A percentile compares a stretch with the other conserved stretches of the same genome.
Conservation (phyloP, 2,888 invertebrate genomes). For the Taphrorychus bicolor region DNA sequence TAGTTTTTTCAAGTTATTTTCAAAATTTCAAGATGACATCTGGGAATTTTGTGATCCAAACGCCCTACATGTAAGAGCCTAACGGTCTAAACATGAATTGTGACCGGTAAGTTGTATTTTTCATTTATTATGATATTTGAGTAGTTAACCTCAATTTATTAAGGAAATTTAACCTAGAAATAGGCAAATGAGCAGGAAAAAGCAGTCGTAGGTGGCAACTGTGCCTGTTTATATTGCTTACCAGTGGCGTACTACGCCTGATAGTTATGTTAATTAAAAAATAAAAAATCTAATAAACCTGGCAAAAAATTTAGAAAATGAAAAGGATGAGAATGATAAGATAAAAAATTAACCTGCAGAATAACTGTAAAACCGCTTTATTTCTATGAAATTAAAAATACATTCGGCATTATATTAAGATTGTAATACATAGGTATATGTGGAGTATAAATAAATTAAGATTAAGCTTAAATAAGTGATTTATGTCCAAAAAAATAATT, state of each 20-base stretch:
- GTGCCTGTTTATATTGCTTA: conserved; percentile 6
- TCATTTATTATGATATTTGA: neutral
- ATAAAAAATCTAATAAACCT: too few relatives aligned
- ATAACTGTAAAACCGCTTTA: too few relatives aligned
- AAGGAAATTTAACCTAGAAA: conserved; percentile 16
- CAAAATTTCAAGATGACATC: neutral
- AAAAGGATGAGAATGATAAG: too few relatives aligned
- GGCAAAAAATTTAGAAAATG: too few relatives aligned
- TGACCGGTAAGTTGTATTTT: too few relatives aligned
- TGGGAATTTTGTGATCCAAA: neutral
- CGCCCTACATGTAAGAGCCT: neutral
- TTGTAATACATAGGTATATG: too few relatives aligned
- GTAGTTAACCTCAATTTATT: conserved; percentile 12
- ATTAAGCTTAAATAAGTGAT: neutral
- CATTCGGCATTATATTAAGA: neutral
- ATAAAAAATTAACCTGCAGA: too few relatives aligned
- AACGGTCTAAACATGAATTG: too few relatives aligned
- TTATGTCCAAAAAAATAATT: neutral
- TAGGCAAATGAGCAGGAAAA: neutral
- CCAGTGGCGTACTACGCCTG: neutral
- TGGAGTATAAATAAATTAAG: neutral
- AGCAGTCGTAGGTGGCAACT: conserved; percentile 19
- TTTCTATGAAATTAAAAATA: neutral
- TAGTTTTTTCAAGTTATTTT: neutral
- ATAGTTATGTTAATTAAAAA: too few relatives aligned